A percentile compares a stretch with the other conserved stretches of the same genome.
Conservation (phyloP, 2,113 vertebrate species). For the Meriones unguiculatus region DNA sequence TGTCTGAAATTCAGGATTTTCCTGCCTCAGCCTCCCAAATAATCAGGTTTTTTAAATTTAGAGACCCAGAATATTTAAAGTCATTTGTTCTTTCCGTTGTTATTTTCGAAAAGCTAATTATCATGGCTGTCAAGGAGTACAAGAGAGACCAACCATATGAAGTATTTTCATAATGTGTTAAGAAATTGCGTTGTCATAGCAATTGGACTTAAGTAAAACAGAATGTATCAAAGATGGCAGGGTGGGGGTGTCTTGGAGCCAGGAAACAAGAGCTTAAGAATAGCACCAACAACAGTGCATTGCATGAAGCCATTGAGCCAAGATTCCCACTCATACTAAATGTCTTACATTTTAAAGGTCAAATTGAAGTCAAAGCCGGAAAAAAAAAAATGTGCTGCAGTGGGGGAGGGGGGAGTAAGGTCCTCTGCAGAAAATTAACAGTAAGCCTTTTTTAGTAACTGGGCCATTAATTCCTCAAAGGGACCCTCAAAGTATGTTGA, state of each 20-base stretch:
- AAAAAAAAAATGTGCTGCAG: conserved; percentile 48
- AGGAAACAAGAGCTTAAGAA: conserved; percentile 53
- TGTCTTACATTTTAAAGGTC: not conserved
- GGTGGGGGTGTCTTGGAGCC: conserved; percentile 76
- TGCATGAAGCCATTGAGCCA: conserved; percentile 40
- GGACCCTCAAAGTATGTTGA: conserved; percentile 77
- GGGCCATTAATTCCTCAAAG: conserved; percentile 73
- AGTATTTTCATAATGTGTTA: conserved; percentile 58
- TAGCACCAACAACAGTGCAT: conserved; percentile 41
- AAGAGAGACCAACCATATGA: conserved; percentile 51
- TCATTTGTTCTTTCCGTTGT: conserved; percentile 69
- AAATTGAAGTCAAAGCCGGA: conserved; percentile 60
- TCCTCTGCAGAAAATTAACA: conserved; percentile 61
- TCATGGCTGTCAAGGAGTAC: conserved; percentile 43
- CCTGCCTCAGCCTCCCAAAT: not conserved
- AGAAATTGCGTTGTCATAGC: conserved; percentile 80
- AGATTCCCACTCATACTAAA: conserved; percentile 3
- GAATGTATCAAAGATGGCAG: conserved; percentile 74
- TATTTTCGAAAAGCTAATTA: conserved; percentile 56
- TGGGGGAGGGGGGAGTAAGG: not conserved
- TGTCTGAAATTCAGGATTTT: not conserved
- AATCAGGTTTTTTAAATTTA: not conserved
- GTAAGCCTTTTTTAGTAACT: conserved; percentile 68
- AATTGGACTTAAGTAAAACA: conserved; percentile 70
- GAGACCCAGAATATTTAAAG: not conserved